Conservation (phyloP, 2,113 vertebrate species). For the Electrona antarctica region DNA sequence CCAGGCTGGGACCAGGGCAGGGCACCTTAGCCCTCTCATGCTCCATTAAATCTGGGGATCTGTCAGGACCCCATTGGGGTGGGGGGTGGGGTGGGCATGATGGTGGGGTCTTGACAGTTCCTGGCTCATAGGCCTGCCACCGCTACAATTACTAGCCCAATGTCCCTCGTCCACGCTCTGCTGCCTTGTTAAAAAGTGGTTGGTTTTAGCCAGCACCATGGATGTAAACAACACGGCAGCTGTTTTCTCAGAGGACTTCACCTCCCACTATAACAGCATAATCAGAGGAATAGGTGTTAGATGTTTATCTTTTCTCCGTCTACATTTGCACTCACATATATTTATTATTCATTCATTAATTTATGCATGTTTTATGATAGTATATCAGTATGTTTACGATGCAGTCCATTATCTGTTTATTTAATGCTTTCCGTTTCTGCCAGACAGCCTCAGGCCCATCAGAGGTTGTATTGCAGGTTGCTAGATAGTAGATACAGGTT, state of each 20-base stretch:
- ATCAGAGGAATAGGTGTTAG: neutral
- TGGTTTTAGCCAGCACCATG: constrained; percentile 15
- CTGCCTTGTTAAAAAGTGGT: constrained; percentile 62
- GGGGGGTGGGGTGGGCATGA: constrained; percentile 26
- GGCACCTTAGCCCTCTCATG: constrained; percentile 61
- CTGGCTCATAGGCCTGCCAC: constrained; percentile 49
- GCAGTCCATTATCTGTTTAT: neutral
- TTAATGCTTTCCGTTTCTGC: neutral
- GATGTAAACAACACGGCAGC: constrained; percentile 48
- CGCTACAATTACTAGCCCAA: constrained; percentile 66
- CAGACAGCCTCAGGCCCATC: neutral
- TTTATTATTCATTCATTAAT: too few species aligned
- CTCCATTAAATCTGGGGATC: constrained; percentile 67
- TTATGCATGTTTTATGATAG: too few species aligned
- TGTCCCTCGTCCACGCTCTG: constrained; percentile 35
- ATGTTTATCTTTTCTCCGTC: neutral
- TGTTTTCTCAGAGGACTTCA: constrained; percentile 10
- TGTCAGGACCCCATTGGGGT: neutral
- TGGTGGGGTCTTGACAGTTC: constrained; percentile 54
- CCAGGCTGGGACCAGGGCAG: constrained; percentile 43
- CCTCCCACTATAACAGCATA: constrained; percentile 9
- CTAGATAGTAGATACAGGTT: neutral
- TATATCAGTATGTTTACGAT: neutral
- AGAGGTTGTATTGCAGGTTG: neutral
- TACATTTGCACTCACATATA: neutral